phyloP scores from a whole-genome alignment of 2,113 vertebrate species.

The Takifugu flavidus region DNA sequence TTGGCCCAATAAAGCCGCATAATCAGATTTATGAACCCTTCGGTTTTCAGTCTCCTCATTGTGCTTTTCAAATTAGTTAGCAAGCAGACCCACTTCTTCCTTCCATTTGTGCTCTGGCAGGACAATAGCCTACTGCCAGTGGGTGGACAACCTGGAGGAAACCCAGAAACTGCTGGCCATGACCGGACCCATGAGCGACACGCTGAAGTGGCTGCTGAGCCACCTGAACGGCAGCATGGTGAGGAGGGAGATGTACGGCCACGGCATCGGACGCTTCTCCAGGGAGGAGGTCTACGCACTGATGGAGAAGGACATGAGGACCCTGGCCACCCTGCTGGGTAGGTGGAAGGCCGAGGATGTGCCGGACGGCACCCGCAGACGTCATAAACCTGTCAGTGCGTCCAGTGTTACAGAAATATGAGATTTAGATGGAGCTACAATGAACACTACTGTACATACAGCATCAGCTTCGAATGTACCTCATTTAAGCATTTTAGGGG shows the following conservation, averaged over 20 bases:
- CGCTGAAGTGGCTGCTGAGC: constrained; percentile 90
- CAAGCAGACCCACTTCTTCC: neutral
- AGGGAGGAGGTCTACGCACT: constrained; percentile 90
- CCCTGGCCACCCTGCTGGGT: constrained; percentile 91
- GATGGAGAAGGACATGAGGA: constrained; percentile 98
- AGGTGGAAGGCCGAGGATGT: constrained; percentile 14
- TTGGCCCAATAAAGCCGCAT: no score
- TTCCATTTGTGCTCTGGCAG: constrained; percentile 57
- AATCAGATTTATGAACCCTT: no score
- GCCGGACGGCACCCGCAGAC: no score
- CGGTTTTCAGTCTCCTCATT: no score
- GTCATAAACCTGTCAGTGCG: no score
- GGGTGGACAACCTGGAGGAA: constrained; percentile 94
- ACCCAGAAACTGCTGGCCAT: constrained; percentile 89
- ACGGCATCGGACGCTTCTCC: constrained; percentile 92
- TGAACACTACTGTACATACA: no score
- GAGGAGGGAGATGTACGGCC: constrained; percentile 94
- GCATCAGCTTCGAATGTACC: no score
- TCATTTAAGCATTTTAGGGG: neutral
- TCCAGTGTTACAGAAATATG: no score
- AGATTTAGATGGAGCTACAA: no score
- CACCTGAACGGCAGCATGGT: constrained; percentile 92
- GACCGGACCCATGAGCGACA: constrained; percentile 88
- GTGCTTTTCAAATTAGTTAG: neutral
- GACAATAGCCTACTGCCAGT: constrained; percentile 95